A percentile compares a stretch with the other conserved stretches of the same genome.
These are phyloP conservation scores for Hirudo medicinalis DNA, from an alignment of 1,140 invertebrate species.

Conservation along the genomic window DNA sequence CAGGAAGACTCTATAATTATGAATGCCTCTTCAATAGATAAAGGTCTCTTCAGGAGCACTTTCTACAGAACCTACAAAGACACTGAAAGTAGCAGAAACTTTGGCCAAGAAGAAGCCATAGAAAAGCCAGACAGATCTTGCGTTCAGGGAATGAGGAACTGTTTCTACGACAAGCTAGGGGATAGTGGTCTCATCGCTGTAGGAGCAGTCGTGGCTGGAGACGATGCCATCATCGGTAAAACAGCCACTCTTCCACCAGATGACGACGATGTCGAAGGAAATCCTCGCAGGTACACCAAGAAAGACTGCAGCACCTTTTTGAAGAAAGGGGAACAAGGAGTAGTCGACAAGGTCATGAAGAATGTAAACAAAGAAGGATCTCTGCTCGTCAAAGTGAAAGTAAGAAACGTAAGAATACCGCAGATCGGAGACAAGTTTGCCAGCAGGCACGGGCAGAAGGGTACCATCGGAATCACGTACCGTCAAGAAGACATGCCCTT, in stretches of 20 bases:
- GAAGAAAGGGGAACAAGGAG: slow-evolving; percentile 91
- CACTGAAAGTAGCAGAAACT: slow-evolving; percentile 79
- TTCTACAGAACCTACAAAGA: slow-evolving; percentile 98
- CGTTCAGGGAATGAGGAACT: slow-evolving; percentile 76
- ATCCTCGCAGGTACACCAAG: slow-evolving; percentile 49
- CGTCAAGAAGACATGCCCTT: slow-evolving; percentile 97
- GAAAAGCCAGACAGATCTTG: slow-evolving; percentile 81
- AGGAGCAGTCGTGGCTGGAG: slow-evolving; percentile 89
- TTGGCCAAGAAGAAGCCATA: slow-evolving; percentile 93
- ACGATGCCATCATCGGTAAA: slow-evolving; percentile 97
- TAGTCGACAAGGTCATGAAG: slow-evolving; percentile 89
- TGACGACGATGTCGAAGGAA: neutral
- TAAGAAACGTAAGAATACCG: slow-evolving; percentile 86
- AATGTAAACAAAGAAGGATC: slow-evolving; percentile 92
- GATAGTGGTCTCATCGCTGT: slow-evolving; percentile 97
- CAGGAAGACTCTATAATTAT: slow-evolving; percentile 98
- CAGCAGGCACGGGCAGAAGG: slow-evolving; percentile 93
- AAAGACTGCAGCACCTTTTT: slow-evolving; percentile 92
- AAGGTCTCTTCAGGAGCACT: slow-evolving; percentile 83
- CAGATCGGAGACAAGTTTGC: slow-evolving; percentile 99
- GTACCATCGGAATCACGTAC: slow-evolving; percentile 96
- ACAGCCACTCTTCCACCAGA: slow-evolving; percentile 85
- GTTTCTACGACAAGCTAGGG: slow-evolving; percentile 94
- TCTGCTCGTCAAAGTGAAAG: slow-evolving; percentile 95
- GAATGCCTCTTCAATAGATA: slow-evolving; percentile 92